Evolutionary conservation across 2,797 vertebrate genomes (phyloP).

Genomic region (Spea hammondii): DNA sequence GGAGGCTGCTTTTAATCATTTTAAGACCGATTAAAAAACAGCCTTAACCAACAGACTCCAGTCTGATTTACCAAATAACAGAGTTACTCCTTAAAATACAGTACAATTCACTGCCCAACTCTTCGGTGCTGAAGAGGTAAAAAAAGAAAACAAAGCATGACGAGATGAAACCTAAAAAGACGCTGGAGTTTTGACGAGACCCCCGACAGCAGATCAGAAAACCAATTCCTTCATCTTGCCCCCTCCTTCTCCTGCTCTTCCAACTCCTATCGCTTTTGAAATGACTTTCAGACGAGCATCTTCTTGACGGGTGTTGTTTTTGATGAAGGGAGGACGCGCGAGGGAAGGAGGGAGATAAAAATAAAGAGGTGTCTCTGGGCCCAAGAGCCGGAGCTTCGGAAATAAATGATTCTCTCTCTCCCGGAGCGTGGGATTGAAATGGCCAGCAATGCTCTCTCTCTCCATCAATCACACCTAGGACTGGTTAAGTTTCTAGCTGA

Average conservation of each 20-base stretch:
- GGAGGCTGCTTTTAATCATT: no score
- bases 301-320: conserved; percentile 50
- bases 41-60: no score
- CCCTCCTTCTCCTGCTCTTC: conserved; percentile 11
- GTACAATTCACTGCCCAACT: background rate
- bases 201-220: conserved; percentile 47
- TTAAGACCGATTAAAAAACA: no score
- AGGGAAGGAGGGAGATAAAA: conserved; percentile 42
- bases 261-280: conserved; percentile 38
- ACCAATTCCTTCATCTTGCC: conserved; percentile 44
- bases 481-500: conserved; percentile 31
- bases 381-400: conserved; percentile 20
- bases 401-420: conserved; percentile 46
- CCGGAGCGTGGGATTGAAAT: conserved; percentile 28
- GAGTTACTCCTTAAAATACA: background rate
- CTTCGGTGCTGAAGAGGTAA: conserved; percentile 3
- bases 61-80: background rate
- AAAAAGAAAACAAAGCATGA: background rate
- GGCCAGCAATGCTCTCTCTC: conserved; percentile 22
- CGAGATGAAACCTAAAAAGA: conserved; percentile 13
- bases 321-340: conserved; percentile 46
- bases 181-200: conserved; percentile 33
- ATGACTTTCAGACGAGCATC: conserved; percentile 45
- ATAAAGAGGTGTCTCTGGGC: conserved; percentile 43
- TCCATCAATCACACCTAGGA: conserved; percentile 35